A percentile compares a stretch with the other conserved stretches of the same genome.
Conservation (phyloP, 2,113 vertebrate species). For the Myotis yumanensis region DNA sequence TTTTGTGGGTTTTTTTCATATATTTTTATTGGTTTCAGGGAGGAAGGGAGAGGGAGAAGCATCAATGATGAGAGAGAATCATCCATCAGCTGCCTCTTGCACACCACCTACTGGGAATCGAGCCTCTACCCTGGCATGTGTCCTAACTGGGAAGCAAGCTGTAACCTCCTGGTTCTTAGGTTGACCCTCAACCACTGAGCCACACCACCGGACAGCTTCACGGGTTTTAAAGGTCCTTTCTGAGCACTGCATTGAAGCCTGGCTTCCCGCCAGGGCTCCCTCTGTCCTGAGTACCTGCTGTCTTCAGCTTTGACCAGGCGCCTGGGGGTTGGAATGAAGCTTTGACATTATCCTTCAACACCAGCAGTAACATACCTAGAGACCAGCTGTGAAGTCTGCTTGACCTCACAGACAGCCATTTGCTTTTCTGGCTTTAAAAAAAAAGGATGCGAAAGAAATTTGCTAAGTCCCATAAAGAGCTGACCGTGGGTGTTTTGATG, state of each 20-base stretch:
- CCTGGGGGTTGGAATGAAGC: neutral
- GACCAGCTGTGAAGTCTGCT: neutral
- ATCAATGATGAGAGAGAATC: no score
- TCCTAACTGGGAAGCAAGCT: no score
- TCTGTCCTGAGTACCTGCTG: neutral
- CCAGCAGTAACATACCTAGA: neutral
- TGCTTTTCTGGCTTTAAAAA: neutral
- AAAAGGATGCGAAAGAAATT: slow-evolving; percentile 12
- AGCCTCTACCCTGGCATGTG: no score
- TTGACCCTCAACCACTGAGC: no score
- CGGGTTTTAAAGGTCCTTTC: neutral
- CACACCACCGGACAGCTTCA: neutral
- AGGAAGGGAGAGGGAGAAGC: no score
- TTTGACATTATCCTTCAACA: neutral
- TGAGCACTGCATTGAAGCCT: neutral
- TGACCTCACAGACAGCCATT: neutral
- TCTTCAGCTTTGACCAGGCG: neutral
- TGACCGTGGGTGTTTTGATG: neutral
- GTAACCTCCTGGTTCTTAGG: no score
- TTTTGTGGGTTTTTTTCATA: no score
- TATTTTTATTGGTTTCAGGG: no score
- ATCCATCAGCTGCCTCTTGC: no score
- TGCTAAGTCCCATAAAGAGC: neutral
- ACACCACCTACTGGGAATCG: no score
- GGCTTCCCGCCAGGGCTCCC: neutral